phyloP scores from a whole-genome alignment of 2,888 invertebrate species.

The Macrostomum cliftonense region DNA sequence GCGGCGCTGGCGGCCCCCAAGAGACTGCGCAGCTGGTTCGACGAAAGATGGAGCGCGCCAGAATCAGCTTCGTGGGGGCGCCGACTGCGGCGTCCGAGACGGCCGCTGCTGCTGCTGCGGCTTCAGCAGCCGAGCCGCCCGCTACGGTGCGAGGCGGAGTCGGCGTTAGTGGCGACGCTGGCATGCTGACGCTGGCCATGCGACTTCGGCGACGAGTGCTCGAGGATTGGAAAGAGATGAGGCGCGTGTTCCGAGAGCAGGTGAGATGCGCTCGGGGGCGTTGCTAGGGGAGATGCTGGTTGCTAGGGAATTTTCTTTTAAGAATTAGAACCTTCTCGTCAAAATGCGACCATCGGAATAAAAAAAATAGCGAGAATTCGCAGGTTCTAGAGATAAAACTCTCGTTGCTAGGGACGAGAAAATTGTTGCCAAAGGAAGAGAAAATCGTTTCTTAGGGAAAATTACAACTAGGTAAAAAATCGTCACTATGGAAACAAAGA shows the following conservation, averaged over 20 bases:
- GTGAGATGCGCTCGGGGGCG: constrained; percentile 20
- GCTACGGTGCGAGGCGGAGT: too few relatives aligned
- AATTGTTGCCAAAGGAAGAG: too few relatives aligned
- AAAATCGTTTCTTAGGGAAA: too few relatives aligned
- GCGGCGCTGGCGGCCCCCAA: not conserved
- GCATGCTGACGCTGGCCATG: constrained; percentile 13
- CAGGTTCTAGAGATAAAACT: too few relatives aligned
- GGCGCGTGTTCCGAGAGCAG: constrained; percentile 20
- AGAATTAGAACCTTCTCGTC: too few relatives aligned
- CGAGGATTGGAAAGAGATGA: constrained; percentile 31
- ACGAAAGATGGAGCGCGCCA: not conserved
- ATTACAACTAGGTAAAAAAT: too few relatives aligned
- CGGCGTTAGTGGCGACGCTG: too few relatives aligned
- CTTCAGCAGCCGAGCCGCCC: not conserved
- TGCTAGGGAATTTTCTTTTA: constrained; percentile 16
- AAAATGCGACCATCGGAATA: too few relatives aligned
- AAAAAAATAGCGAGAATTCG: too few relatives aligned
- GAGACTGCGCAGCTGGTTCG: not conserved
- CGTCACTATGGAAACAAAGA: too few relatives aligned
- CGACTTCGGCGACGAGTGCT: constrained; percentile 21
- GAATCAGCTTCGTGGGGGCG: not conserved
- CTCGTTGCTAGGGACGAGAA: too few relatives aligned
- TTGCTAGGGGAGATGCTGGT: constrained; percentile 21
- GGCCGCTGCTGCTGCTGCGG: not conserved
- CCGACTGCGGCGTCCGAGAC: too few relatives aligned